These are phyloP conservation scores for Antechinus flavipes DNA, from an alignment of 2,113 vertebrate species.

Conservation along the genomic window DNA sequence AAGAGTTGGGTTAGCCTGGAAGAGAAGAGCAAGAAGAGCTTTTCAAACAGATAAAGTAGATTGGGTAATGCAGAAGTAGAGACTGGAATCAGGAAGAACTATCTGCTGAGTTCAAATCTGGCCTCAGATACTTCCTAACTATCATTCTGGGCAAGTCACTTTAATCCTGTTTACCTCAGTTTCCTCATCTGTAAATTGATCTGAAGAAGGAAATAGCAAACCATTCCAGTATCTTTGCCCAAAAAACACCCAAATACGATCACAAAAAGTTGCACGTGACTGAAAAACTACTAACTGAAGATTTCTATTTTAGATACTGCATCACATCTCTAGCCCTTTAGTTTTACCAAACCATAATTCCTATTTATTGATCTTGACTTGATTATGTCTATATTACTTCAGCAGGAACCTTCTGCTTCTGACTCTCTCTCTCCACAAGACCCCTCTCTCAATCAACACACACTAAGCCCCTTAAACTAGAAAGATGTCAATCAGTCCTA, in stretches of 20 bases:
- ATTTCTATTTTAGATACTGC: background rate
- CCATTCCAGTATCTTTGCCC: background rate
- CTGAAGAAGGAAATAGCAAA: background rate
- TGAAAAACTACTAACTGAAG: background rate
- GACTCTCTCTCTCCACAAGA: background rate
- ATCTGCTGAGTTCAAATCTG: background rate
- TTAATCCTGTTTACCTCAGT: background rate
- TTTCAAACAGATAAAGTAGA: background rate
- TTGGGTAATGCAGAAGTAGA: background rate
- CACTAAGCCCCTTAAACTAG: background rate
- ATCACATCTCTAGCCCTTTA: background rate
- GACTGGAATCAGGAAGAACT: background rate
- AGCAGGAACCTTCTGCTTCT: background rate
- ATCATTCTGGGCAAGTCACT: background rate
- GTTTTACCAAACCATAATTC: background rate
- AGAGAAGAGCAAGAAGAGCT: background rate
- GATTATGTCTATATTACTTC: background rate
- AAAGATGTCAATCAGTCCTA: background rate
- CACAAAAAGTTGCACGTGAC: background rate
- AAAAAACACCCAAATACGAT: background rate
- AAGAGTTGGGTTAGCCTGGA: background rate
- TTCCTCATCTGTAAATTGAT: background rate
- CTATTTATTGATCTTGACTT: background rate
- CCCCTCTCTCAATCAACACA: background rate
- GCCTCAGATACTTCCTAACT: background rate